These are phyloP conservation scores for Mactra quadrangularis DNA, from an alignment of 1,140 invertebrate species.

Conservation along the genomic window DNA sequence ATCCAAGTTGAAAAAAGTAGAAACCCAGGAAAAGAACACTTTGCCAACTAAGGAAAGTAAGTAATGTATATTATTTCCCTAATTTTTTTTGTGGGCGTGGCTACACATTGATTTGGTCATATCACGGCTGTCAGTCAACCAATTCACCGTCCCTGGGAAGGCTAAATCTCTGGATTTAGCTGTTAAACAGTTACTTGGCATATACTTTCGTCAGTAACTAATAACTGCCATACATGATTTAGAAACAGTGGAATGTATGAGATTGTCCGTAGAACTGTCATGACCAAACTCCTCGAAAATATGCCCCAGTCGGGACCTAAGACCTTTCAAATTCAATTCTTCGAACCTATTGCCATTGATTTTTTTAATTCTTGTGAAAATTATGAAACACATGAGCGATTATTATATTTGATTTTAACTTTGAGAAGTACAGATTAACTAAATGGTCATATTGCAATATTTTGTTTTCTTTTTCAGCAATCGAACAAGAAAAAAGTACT, in stretches of 20 bases:
- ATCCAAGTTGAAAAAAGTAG: slow-evolving; percentile 91
- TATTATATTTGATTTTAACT: neutral
- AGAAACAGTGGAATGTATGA: neutral
- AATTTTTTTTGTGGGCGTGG: neutral
- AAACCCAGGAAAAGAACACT: slow-evolving; percentile 96
- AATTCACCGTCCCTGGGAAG: too few species aligned
- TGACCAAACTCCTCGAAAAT: too few species aligned
- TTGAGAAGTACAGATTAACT: too few species aligned
- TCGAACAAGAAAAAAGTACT: slow-evolving; percentile 51
- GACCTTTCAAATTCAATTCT: neutral
- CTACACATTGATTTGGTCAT: neutral
- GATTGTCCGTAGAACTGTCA: neutral
- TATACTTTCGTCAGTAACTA: too few species aligned
- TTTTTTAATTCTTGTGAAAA: neutral
- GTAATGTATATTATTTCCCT: slow-evolving; percentile 27
- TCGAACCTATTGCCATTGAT: neutral
- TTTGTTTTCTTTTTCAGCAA: slow-evolving; percentile 56
- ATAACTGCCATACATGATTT: too few species aligned
- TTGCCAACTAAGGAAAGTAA: slow-evolving; percentile 97
- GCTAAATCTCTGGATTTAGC: too few species aligned
- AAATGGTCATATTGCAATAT: too few species aligned
- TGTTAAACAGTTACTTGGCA: too few species aligned
- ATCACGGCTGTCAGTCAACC: too few species aligned
- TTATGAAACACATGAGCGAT: neutral
- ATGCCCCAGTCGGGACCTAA: too few species aligned